These are phyloP conservation scores for Ichneumoninae sp. DNA, from an alignment of 2,888 invertebrate genomes.

Conservation along the genomic window DNA sequence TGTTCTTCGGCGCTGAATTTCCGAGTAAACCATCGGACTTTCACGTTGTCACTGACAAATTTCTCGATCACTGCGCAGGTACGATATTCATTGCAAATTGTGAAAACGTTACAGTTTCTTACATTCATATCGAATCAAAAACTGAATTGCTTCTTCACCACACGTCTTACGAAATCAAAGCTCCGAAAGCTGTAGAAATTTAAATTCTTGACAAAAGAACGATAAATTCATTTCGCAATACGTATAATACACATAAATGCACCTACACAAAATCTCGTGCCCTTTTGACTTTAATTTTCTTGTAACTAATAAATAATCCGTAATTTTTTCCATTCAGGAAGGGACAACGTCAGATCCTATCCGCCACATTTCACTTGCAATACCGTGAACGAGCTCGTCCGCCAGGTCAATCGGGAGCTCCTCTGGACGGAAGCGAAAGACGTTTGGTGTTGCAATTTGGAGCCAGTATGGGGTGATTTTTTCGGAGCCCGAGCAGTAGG, in stretches of 20 bases:
- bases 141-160: background rate
- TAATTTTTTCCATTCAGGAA: constrained; percentile 77
- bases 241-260: too few relatives aligned
- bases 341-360: constrained; percentile 77
- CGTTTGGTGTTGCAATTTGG: constrained; percentile 94
- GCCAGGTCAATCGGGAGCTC: constrained; percentile 84
- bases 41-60: constrained; percentile 93
- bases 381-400: constrained; percentile 86
- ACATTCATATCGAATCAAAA: background rate
- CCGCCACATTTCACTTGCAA: constrained; percentile 82
- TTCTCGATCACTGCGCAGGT: constrained; percentile 89
- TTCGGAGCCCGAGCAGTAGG: constrained; percentile 92
- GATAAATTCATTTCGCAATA: too few relatives aligned
- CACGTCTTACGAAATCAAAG: background rate
- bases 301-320: background rate
- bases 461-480: constrained; percentile 98
- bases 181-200: background rate
- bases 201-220: background rate
- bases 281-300: too few relatives aligned
- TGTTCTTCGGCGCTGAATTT: constrained; percentile 92
- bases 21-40: constrained; percentile 90
- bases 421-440: constrained; percentile 94
- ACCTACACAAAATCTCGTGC: too few relatives aligned
- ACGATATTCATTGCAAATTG: constrained; percentile 52
- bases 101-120: background rate